A percentile compares a stretch with the other conserved stretches of the same genome.
Evolutionary conservation across 2,797 vertebrate genomes (phyloP).

Genomic region (Hippocampus kuda): DNA sequence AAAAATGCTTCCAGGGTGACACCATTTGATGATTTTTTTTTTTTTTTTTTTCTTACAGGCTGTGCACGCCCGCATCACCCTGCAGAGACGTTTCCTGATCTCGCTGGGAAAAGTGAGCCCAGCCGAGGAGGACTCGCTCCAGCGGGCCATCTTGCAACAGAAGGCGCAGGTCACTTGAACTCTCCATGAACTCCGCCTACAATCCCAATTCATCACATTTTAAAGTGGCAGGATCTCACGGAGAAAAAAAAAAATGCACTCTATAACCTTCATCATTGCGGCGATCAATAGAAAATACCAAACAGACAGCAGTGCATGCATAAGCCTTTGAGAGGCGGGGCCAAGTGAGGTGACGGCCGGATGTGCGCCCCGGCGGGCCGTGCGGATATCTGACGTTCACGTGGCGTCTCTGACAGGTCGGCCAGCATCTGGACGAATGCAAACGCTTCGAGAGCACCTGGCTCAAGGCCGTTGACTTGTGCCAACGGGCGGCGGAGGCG

Average conservation of each 20-base stretch:
- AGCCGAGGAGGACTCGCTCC: constrained; percentile 80
- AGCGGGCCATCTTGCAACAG: constrained; percentile 83
- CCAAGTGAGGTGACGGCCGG: too few species aligned
- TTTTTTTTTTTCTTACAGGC: constrained; percentile 59
- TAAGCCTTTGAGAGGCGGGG: too few species aligned
- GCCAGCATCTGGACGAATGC: constrained; percentile 75
- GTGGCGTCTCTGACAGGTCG: constrained; percentile 62
- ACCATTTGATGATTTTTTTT: too few species aligned
- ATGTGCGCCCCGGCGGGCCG: too few species aligned
- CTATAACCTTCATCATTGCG: too few species aligned
- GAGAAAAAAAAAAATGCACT: too few species aligned
- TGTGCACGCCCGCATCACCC: constrained; percentile 78
- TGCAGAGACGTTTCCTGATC: constrained; percentile 80
- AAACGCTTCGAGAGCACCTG: constrained; percentile 79
- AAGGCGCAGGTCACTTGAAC: constrained; percentile 73
- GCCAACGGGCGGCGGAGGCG: constrained; percentile 83
- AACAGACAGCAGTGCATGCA: too few species aligned
- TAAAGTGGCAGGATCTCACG: neutral
- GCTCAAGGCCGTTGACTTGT: constrained; percentile 77
- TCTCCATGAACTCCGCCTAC: neutral
- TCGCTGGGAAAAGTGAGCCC: constrained; percentile 79
- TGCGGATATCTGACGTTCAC: neutral
- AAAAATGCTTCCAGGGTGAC: too few species aligned
- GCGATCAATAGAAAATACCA: too few species aligned
- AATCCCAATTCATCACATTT: neutral